phyloP scores from a whole-genome alignment of 2,888 invertebrate species.

The Apamea monoglypha region DNA sequence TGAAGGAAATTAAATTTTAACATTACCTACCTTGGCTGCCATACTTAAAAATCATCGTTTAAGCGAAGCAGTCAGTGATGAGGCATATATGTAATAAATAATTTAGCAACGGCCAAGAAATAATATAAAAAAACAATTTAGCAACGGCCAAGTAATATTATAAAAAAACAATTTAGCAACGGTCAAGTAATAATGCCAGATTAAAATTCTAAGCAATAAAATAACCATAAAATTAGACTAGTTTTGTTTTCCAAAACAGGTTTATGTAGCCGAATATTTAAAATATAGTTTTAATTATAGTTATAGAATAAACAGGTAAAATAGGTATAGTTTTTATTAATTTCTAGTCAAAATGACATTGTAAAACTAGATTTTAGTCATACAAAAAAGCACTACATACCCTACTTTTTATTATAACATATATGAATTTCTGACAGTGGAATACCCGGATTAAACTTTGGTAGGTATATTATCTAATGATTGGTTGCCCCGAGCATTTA shows the following conservation, averaged over 20 bases:
- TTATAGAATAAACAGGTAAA: no score
- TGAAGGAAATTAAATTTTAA: not conserved
- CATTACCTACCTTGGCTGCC: not conserved
- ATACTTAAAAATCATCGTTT: not conserved
- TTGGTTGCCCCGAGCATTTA: not conserved
- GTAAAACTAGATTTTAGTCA: not conserved
- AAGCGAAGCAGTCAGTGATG: no score
- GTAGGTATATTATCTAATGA: not conserved
- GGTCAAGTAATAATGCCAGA: not conserved
- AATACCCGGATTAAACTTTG: not conserved
- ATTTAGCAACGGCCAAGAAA: not conserved
- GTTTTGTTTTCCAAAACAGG: not conserved
- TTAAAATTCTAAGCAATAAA: no score
- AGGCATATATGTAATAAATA: not conserved
- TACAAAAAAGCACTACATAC: not conserved
- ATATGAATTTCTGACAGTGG: not conserved
- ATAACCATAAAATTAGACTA: not conserved
- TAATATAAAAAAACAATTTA: not conserved
- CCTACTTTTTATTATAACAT: no score
- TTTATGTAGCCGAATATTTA: not conserved
- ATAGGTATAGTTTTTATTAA: no score
- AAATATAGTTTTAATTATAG: not conserved
- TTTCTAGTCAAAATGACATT: not conserved
- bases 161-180: not conserved
- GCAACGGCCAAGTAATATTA: not conserved